Conservation (phyloP, 2,797 vertebrate genomes). For the Muraenolepis orangiensis region DNA sequence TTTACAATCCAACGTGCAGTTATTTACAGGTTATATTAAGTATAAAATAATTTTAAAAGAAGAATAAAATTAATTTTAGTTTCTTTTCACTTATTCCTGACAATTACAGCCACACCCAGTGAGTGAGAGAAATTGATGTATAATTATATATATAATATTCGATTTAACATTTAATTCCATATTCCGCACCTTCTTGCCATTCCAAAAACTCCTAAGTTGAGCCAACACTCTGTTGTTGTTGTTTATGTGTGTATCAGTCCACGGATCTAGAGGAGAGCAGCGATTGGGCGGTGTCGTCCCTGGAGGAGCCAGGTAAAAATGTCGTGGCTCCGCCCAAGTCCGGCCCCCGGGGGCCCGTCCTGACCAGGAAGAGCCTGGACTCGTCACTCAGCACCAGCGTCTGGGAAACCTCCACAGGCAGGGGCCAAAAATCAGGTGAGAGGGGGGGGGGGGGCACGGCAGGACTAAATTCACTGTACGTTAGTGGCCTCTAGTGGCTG, state of each 20-base stretch:
- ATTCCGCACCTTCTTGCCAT: too few species aligned
- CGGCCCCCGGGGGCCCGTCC: slow-evolving; percentile 46
- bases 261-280: slow-evolving; percentile 70
- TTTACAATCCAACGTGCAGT: too few species aligned
- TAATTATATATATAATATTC: too few species aligned
- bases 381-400: slow-evolving; percentile 77
- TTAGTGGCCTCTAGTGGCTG: background rate
- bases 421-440: slow-evolving; percentile 68
- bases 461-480: too few species aligned
- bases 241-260: slow-evolving; percentile 59
- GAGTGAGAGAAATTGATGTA: too few species aligned
- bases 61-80: too few species aligned
- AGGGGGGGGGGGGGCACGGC: background rate
- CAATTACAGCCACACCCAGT: too few species aligned
- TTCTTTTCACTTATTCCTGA: too few species aligned
- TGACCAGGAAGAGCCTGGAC: slow-evolving; percentile 69
- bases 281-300: slow-evolving; percentile 83
- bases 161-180: too few species aligned
- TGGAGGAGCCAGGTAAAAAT: slow-evolving; percentile 71
- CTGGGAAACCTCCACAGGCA: slow-evolving; percentile 74
- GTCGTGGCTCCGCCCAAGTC: slow-evolving; percentile 59
- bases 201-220: too few species aligned
- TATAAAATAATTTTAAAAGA: too few species aligned
- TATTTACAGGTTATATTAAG: too few species aligned
- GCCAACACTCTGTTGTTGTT: background rate